These are phyloP conservation scores for Neoniphon sammara DNA, from an alignment of 2,797 vertebrate genomes.

Conservation along the genomic window DNA sequence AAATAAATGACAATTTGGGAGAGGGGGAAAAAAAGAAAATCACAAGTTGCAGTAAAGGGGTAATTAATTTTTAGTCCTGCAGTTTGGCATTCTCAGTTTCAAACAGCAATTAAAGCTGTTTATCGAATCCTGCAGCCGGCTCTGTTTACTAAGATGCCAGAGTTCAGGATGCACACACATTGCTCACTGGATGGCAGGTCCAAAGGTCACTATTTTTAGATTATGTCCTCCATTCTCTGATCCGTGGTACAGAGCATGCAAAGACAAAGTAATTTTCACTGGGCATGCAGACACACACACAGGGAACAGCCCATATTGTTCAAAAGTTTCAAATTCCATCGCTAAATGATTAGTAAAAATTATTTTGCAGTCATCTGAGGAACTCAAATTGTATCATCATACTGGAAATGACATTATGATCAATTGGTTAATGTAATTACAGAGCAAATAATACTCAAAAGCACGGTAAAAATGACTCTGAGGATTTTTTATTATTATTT, in stretches of 20 bases:
- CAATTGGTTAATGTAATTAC: background rate
- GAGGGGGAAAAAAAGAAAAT: conserved; percentile 14
- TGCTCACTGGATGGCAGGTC: conserved; percentile 54
- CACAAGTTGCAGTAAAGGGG: conserved; percentile 50
- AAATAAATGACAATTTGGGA: conserved; percentile 8
- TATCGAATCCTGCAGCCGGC: conserved; percentile 53
- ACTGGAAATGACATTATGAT: background rate
- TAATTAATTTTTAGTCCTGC: conserved; percentile 43
- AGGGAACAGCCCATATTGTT: background rate
- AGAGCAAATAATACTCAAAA: background rate
- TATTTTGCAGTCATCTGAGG: conserved; percentile 1
- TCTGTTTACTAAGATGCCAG: conserved; percentile 75
- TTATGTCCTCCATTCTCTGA: conserved; percentile 45
- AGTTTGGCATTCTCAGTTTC: conserved; percentile 57
- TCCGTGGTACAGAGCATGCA: background rate
- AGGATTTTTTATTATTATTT: too few relatives aligned
- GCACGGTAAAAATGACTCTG: background rate
- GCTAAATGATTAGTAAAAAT: background rate
- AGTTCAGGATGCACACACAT: conserved; percentile 58
- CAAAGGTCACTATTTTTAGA: conserved; percentile 74
- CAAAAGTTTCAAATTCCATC: background rate
- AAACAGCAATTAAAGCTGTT: conserved; percentile 74
- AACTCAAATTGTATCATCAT: background rate
- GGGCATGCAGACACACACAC: conserved; percentile 16
- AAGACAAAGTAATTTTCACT: background rate